These are phyloP conservation scores for Notothenia coriiceps DNA, from an alignment of 2,113 vertebrate species.

Conservation along the genomic window DNA sequence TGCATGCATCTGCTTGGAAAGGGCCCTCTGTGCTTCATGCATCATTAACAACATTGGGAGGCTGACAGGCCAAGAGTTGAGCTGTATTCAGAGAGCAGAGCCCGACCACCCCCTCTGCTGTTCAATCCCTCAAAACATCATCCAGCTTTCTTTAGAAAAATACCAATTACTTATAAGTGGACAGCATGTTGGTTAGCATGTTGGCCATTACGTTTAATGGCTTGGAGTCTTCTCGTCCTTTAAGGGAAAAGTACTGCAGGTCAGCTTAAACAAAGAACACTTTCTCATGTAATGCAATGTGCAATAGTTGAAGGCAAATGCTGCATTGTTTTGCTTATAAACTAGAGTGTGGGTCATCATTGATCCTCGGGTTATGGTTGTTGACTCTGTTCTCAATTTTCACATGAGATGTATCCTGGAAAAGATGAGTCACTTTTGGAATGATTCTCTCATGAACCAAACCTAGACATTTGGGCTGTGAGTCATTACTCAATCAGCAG, in stretches of 20 bases:
- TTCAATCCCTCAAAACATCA: slow-evolving; percentile 5
- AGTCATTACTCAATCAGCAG: slow-evolving; percentile 58
- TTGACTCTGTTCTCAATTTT: slow-evolving; percentile 69
- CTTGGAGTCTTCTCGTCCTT: neutral
- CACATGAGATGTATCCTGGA: slow-evolving; percentile 58
- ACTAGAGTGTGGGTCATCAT: slow-evolving; percentile 15
- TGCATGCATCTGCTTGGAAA: slow-evolving; percentile 38
- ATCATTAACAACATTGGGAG: slow-evolving; percentile 48
- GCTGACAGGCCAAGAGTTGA: slow-evolving; percentile 43
- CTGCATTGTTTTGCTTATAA: slow-evolving; percentile 13
- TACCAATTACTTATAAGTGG: neutral
- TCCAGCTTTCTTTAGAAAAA: slow-evolving; percentile 7
- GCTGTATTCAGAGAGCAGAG: slow-evolving; percentile 27
- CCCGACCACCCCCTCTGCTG: slow-evolving; percentile 44
- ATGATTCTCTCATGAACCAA: slow-evolving; percentile 55
- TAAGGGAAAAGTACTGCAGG: neutral
- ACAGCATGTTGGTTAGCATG: neutral
- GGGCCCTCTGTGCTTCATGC: slow-evolving; percentile 50
- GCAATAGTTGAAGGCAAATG: neutral
- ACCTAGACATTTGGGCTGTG: slow-evolving; percentile 62
- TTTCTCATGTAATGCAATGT: neutral
- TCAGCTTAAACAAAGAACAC: neutral
- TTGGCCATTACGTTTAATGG: neutral
- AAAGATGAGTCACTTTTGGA: slow-evolving; percentile 77
- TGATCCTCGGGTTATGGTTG: slow-evolving; percentile 43